These are phyloP conservation scores for Polyergus mexicanus DNA, from an alignment of 1,140 invertebrate genomes.

Conservation along the genomic window DNA sequence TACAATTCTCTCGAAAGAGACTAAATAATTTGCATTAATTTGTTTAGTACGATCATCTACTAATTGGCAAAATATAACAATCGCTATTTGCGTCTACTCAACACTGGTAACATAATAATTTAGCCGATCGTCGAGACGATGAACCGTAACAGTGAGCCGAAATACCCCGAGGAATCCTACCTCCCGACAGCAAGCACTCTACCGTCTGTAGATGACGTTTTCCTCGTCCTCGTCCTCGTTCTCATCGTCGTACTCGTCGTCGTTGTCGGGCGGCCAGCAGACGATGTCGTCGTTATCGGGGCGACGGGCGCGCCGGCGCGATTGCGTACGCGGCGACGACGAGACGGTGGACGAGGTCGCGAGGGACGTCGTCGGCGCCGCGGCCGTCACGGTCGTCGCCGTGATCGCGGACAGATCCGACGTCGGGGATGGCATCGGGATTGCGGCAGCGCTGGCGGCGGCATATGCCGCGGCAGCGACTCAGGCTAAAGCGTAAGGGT, in stretches of 20 bases:
- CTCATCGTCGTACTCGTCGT: conserved; percentile 75
- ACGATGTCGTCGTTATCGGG: conserved; percentile 47
- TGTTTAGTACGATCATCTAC: too few species aligned
- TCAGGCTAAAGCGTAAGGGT: conserved; percentile 90
- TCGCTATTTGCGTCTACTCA: neutral
- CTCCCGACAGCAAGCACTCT: neutral
- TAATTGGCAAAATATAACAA: neutral
- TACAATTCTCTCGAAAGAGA: too few species aligned
- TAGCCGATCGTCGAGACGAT: conserved; percentile 11
- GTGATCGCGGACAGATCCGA: conserved; percentile 6
- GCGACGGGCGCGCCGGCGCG: conserved; percentile 50
- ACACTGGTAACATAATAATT: neutral
- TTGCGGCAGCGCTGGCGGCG: conserved; percentile 66
- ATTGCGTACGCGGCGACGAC: conserved; percentile 16
- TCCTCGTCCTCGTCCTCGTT: conserved; percentile 78
- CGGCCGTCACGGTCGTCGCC: neutral
- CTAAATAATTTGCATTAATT: too few species aligned
- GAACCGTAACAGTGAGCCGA: conserved; percentile 20
- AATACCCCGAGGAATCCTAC: conserved; percentile 27
- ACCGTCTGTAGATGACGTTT: conserved; percentile 57
- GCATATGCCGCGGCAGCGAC: conserved; percentile 80
- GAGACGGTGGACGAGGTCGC: conserved; percentile 19
- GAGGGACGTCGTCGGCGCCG: neutral
- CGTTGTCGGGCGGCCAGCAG: conserved; percentile 74
- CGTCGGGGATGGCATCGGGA: conserved; percentile 30